These are phyloP conservation scores for Sesia apiformis DNA, from an alignment of 2,888 invertebrate genomes.

Conservation along the genomic window DNA sequence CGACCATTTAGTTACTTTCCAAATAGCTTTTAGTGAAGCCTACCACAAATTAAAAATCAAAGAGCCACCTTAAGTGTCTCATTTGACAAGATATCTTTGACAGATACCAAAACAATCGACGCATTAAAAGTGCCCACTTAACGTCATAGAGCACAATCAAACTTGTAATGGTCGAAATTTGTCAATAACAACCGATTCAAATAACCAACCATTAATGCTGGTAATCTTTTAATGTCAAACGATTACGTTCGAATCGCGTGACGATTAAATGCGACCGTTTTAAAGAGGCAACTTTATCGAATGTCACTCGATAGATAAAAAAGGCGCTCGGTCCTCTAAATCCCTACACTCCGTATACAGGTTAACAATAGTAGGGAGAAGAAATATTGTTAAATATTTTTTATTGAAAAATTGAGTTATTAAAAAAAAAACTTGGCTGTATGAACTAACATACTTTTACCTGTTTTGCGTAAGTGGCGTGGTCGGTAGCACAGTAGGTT, in stretches of 20 bases:
- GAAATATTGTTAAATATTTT: too few relatives aligned
- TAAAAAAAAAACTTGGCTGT: too few relatives aligned
- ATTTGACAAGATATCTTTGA: slow-evolving; percentile 15
- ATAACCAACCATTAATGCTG: slow-evolving; percentile 25
- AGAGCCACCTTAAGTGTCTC: background rate
- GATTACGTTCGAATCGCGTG: slow-evolving; percentile 50
- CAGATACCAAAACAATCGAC: slow-evolving; percentile 33
- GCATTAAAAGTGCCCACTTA: slow-evolving; percentile 24
- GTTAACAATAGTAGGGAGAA: too few relatives aligned
- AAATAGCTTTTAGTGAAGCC: too few relatives aligned
- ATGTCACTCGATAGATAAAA: slow-evolving; percentile 23
- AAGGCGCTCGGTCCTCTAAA: background rate
- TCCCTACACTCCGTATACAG: too few relatives aligned
- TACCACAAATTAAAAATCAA: background rate
- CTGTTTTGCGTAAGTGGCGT: too few relatives aligned
- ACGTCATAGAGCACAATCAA: slow-evolving; percentile 17
- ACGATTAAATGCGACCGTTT: slow-evolving; percentile 62
- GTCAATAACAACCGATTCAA: slow-evolving; percentile 54
- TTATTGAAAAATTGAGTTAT: too few relatives aligned
- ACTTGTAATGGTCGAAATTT: slow-evolving; percentile 49
- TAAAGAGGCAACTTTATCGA: slow-evolving; percentile 50
- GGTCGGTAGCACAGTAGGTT: too few relatives aligned
- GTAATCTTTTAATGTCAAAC: slow-evolving; percentile 54
- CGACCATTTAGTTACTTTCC: too few relatives aligned
- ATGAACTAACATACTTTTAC: too few relatives aligned